Base-by-base conservation (phyloP, 1,140 invertebrate species). In the silkworm (Bombyx mori) region DNA sequence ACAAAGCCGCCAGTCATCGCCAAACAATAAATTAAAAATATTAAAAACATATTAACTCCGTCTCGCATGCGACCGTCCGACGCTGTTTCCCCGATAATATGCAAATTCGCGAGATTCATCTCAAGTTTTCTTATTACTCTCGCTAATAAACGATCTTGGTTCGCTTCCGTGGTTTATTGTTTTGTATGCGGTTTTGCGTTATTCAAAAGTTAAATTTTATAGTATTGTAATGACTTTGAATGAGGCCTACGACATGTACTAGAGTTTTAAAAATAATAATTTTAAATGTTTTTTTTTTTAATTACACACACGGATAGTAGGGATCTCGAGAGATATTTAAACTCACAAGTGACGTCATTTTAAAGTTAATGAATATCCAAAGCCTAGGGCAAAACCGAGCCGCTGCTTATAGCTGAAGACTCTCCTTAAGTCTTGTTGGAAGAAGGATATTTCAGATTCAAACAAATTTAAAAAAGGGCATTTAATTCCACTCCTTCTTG, bases 101-200 rank as follows among this genome's bases (percentile, higher is more conserved):
- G 81, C 77, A 84, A 84, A 84, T 84, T 79, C 63, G 54, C 68
- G 55, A 77, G 74, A 84, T 84, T 84, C 71, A 65, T 71, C 80
- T 69, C 70, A 80, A 82, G 77, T 82, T 84, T 82, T 82, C 75
- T 84, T 84, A 84, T 82, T 82, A 80, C 77, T 68, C 60, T 61
- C 68, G 74, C 73, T 82, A 80, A 84, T 82, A 84, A 82, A 84
- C 71, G 77, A 73, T 79, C 61, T 61, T 35, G 56, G 45, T 22
- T 35, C 26, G 26, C 26, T 35, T 35, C 26, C 26, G 26, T 35
- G 26, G 26, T 35, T 35, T 35, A 35, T 35, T 35, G 26, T 35
- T 35, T 35, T 35, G 26, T 35, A 35, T 35, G 26, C 4, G 26
- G 26, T 2, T 35, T 35, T 35, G n/a, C 45, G 8, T 46, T 46